Conservation (phyloP, 2,113 vertebrate species). For the Ceratotherium simum region DNA sequence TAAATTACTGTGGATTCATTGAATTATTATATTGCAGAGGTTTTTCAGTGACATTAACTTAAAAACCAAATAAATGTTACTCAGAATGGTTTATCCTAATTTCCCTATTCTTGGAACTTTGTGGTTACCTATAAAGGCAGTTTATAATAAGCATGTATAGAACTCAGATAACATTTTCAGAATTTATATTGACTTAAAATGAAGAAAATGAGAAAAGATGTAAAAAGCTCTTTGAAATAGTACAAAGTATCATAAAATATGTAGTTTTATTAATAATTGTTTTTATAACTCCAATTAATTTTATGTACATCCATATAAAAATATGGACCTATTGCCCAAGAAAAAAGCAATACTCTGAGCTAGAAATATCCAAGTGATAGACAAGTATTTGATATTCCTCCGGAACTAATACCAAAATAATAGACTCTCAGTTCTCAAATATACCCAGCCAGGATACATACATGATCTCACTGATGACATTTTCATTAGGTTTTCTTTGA, state of each 20-base stretch:
- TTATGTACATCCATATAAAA: not conserved
- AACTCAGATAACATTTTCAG: not conserved
- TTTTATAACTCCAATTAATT: conserved; percentile 48
- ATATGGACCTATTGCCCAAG: not conserved
- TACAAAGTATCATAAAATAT: not conserved
- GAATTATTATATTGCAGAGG: conserved; percentile 68
- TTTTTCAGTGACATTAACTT: conserved; percentile 70
- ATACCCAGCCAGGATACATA: not conserved
- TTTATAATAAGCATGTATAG: conserved; percentile 4
- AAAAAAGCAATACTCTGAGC: not conserved
- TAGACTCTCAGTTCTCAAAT: conserved; percentile 33
- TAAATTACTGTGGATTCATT: conserved; percentile 65
- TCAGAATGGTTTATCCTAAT: not conserved
- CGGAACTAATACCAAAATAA: not conserved
- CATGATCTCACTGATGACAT: not conserved
- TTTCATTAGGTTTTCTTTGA: conserved; percentile 46
- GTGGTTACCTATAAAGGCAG: not conserved
- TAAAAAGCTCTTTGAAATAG: conserved; percentile 17
- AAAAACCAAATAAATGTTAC: not conserved
- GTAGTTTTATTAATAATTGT: not conserved
- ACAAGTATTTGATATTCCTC: not conserved
- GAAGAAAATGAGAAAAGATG: not conserved
- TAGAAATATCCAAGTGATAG: conserved; percentile 16
- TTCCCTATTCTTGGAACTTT: not conserved
- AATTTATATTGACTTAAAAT: conserved; percentile 43